These are phyloP conservation scores for Oncorhynchus clarkii DNA, from an alignment of 2,113 vertebrate genomes.

Conservation along the genomic window DNA sequence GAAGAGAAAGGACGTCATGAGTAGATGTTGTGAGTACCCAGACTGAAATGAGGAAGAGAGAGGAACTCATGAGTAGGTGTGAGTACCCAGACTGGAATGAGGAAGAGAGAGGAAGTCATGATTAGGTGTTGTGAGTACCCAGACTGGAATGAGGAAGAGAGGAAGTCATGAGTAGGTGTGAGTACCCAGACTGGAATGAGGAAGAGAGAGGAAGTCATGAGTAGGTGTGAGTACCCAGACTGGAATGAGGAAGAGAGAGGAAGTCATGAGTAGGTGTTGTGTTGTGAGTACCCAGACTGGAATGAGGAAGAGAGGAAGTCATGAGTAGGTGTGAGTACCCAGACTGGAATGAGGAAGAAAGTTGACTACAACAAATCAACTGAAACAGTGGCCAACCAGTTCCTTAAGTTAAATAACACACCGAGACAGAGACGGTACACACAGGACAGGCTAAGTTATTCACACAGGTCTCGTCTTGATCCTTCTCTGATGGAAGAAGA, in stretches of 20 bases:
- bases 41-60: too few relatives aligned
- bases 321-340: too few relatives aligned
- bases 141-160: background rate
- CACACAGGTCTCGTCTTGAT: conserved; percentile 41
- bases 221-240: too few relatives aligned
- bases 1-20: too few relatives aligned
- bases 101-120: background rate
- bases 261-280: background rate
- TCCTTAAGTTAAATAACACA: background rate
- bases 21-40: too few relatives aligned
- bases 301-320: background rate
- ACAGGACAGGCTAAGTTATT: conserved; percentile 21
- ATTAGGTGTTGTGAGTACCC: too few relatives aligned
- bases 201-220: background rate
- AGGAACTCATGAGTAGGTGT: background rate
- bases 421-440: background rate
- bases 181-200: background rate
- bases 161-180: background rate
- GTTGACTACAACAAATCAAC: background rate
- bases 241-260: background rate
- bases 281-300: too few relatives aligned
- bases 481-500: conserved; percentile 33
- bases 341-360: too few relatives aligned
- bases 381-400: background rate
- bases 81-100: background rate